Evolutionary conservation across 1,140 invertebrate species (phyloP).

Genomic region (Frieseomelitta varia): DNA sequence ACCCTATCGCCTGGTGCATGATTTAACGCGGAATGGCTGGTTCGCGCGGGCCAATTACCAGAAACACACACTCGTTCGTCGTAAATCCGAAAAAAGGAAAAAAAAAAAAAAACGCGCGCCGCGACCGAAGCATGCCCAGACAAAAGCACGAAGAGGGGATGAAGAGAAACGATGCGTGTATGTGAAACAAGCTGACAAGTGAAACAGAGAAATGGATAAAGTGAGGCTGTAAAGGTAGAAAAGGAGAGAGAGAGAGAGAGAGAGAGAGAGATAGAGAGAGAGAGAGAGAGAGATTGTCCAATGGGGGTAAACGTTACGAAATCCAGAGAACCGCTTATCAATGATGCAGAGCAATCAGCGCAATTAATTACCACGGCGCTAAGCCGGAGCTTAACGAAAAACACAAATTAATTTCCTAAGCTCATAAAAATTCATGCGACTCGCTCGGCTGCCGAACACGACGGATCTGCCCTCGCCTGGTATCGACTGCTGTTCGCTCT

Average conservation of each 20-base stretch:
- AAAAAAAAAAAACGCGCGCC: too few relatives aligned
- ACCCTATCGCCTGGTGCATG: neutral
- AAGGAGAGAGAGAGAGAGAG: slow-evolving; percentile 4
- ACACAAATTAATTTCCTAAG: slow-evolving; percentile 82
- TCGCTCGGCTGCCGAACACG: slow-evolving; percentile 47
- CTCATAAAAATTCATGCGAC: slow-evolving; percentile 80
- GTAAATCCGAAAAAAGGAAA: slow-evolving; percentile 46
- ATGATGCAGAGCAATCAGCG: slow-evolving; percentile 82
- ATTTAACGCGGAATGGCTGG: slow-evolving; percentile 16
- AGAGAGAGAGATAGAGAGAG: slow-evolving; percentile 35
- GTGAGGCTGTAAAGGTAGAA: slow-evolving; percentile 33
- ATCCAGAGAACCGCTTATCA: slow-evolving; percentile 77
- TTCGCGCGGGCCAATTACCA: slow-evolving; percentile 35
- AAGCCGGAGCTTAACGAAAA: slow-evolving; percentile 80
- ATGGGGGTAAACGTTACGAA: slow-evolving; percentile 70
- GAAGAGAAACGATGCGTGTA: slow-evolving; percentile 39
- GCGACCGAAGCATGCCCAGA: slow-evolving; percentile 19
- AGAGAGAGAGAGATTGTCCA: too few relatives aligned
- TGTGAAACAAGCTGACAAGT: slow-evolving; percentile 9
- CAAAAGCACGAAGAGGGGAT: slow-evolving; percentile 40
- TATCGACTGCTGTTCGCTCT: slow-evolving; percentile 19
- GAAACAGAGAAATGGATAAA: neutral
- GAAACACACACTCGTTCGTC: slow-evolving; percentile 21
- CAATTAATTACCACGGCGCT: slow-evolving; percentile 82
- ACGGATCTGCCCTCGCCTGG: neutral